Base-by-base conservation (phyloP, 2,113 vertebrate species). In the Suricata suricatta region DNA sequence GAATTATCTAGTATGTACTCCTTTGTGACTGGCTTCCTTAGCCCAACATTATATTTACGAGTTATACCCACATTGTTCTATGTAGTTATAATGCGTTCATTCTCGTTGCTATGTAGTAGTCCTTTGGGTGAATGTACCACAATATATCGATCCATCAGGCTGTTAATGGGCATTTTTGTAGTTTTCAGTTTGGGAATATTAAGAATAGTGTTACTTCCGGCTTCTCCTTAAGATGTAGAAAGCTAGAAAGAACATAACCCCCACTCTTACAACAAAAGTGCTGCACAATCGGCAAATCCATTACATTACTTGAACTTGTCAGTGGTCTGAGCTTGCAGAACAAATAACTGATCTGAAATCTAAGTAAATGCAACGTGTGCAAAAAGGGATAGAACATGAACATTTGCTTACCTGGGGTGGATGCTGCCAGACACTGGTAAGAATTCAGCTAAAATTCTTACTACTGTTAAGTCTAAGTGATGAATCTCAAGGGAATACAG, bases 51-150 rank as follows among this genome's bases (percentile, higher is more conserved):
- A 33, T 77, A 47, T 92, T 96, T 95, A 86, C 81, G 38, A 96
- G 33, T 86, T 84, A 82, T 66, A 91, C 31, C 52, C 23, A 54
- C 5, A 79, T 47, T 83, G 54, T 64, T 88, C 54, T 50, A 60
- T 50, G 11, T 80, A 72, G 33, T 47, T 69, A 27, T 15, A 77
- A 69, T 64, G 12, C 13, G 38, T 92, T 90, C 47, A 90, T 95
- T 89, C 84, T 93, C 89, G 57, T 71, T 93, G 74, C 69, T 90
- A 29, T 77, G 41, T 31, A 79, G 74, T 66, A 96, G 79, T 92
- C 57, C 80, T 95, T 66, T 77, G 47, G 74, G 74, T 84, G 29
- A 86, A 87, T 64, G 33, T 33, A 71, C 57, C 47, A 57, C n/a
- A 54, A 47, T 80, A 63, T 57, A 92, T 94, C 82, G 95, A 68